Evolutionary conservation across 2,888 invertebrate genomes (phyloP).

Genomic region (Conchocele bisecta): DNA sequence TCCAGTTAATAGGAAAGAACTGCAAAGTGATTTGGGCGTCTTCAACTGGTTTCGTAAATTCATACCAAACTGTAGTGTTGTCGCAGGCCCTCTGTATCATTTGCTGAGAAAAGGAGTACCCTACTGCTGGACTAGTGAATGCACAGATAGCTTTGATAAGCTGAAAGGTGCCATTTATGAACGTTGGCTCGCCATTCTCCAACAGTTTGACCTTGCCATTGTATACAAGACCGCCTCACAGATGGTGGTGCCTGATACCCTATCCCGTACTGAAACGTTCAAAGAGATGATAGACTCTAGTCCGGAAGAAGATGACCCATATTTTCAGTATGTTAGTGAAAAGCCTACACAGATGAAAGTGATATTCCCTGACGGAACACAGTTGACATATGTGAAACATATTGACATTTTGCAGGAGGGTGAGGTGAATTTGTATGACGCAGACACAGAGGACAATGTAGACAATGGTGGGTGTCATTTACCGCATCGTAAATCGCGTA

Average conservation of each 20-base stretch:
- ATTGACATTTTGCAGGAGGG: background rate
- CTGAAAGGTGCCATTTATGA: constrained; percentile 22
- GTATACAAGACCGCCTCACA: constrained; percentile 8
- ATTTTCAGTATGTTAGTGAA: constrained; percentile 18
- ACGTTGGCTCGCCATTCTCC: constrained; percentile 11
- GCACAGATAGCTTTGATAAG: constrained; percentile 27
- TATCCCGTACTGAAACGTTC: background rate
- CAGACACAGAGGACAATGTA: constrained; percentile 14
- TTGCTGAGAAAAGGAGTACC: constrained; percentile 30
- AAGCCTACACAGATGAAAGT: background rate
- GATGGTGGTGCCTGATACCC: constrained; percentile 21
- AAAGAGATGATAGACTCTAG: constrained; percentile 1
- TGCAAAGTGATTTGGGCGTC: constrained; percentile 43
- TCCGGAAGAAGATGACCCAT: constrained; percentile 17
- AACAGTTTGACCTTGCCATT: constrained; percentile 24
- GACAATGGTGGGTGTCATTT: too few species aligned
- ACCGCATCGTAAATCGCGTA: too few species aligned
- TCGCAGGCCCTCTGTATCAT: constrained; percentile 34
- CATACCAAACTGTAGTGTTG: constrained; percentile 26
- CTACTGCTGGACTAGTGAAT: constrained; percentile 35
- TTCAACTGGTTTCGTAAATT: constrained; percentile 54
- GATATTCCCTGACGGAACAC: background rate
- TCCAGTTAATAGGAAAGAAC: constrained; percentile 39
- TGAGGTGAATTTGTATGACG: constrained; percentile 8
- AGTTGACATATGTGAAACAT: too few species aligned